phyloP scores from a whole-genome alignment of 2,797 vertebrate genomes.

The Adelosebastes latens region DNA sequence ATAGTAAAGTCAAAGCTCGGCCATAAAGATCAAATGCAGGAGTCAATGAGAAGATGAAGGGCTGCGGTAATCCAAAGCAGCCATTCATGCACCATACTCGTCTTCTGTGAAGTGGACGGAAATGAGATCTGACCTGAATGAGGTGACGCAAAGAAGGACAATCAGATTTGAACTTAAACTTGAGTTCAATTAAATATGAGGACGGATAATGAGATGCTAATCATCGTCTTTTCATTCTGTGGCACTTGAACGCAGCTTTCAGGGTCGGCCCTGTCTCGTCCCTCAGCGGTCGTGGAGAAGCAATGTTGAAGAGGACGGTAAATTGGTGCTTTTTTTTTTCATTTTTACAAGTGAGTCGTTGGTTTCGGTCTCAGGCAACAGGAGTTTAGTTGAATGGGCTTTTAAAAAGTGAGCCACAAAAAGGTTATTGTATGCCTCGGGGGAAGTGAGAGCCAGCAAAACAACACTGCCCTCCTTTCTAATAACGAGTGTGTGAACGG shows the following conservation, averaged over 20 bases:
- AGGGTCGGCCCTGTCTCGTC: neutral
- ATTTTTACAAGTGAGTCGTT: slow-evolving; percentile 30
- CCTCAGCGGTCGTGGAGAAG: neutral
- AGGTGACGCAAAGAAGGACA: neutral
- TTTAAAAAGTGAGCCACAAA: slow-evolving; percentile 56
- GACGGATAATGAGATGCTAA: slow-evolving; percentile 26
- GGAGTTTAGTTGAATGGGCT: slow-evolving; percentile 36
- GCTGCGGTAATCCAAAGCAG: slow-evolving; percentile 49
- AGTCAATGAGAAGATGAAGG: slow-evolving; percentile 58
- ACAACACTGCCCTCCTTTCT: slow-evolving; percentile 44
- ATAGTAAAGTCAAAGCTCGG: slow-evolving; percentile 60
- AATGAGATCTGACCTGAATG: slow-evolving; percentile 28
- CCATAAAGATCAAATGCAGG: slow-evolving; percentile 70
- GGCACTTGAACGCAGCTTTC: neutral
- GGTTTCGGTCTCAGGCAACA: slow-evolving; percentile 28
- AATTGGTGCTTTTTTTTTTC: neutral
- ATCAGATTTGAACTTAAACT: slow-evolving; percentile 4
- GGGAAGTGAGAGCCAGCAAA: slow-evolving; percentile 34
- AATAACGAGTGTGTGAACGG: slow-evolving; percentile 32
- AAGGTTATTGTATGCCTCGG: slow-evolving; percentile 55
- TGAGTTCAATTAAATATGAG: slow-evolving; percentile 26
- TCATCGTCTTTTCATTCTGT: slow-evolving; percentile 1
- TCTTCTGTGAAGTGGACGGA: slow-evolving; percentile 24
- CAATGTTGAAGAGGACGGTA: neutral
- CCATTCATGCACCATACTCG: slow-evolving; percentile 6